A percentile compares a stretch with the other conserved stretches of the same genome.
phyloP scores from a whole-genome alignment of 2,888 invertebrate species.

The Volucella zonaria region DNA sequence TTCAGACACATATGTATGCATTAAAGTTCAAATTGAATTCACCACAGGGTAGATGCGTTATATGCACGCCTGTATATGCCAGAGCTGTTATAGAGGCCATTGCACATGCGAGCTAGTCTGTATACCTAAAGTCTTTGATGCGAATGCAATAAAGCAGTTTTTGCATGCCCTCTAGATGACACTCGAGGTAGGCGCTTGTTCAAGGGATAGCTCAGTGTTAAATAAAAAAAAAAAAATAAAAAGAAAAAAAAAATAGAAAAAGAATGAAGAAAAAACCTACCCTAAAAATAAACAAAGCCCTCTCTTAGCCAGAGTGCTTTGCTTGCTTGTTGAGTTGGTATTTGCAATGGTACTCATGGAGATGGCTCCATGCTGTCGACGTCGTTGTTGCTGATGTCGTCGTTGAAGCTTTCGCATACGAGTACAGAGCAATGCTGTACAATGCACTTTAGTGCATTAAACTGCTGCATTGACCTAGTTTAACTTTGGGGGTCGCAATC shows the following conservation, averaged over 20 bases:
- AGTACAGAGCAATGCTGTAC: constrained; percentile 51
- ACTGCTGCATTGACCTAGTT: constrained; percentile 80
- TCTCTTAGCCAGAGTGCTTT: not conserved
- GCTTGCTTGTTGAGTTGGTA: constrained; percentile 7
- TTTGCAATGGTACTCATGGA: constrained; percentile 37
- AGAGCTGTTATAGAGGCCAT: constrained; percentile 63
- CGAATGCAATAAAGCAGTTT: constrained; percentile 45
- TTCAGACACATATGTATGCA: constrained; percentile 45
- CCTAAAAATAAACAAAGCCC: constrained; percentile 14
- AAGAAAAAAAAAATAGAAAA: no score
- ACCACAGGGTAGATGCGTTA: constrained; percentile 3
- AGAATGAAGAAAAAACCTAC: constrained; percentile 2
- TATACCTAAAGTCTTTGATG: not conserved
- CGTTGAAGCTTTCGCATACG: constrained; percentile 53
- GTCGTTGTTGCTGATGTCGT: constrained; percentile 40
- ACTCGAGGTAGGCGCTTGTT: constrained; percentile 32
- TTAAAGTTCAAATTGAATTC: constrained; percentile 50
- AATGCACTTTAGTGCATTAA: constrained; percentile 77
- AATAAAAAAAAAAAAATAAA: not conserved
- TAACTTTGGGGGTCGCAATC: constrained; percentile 77
- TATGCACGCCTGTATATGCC: not conserved
- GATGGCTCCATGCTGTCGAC: constrained; percentile 58
- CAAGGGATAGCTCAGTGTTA: not conserved
- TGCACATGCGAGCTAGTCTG: constrained; percentile 62
- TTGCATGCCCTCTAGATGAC: constrained; percentile 50